These are phyloP conservation scores for Andrena minutula DNA, from an alignment of 2,888 invertebrate species.

Conservation along the genomic window DNA sequence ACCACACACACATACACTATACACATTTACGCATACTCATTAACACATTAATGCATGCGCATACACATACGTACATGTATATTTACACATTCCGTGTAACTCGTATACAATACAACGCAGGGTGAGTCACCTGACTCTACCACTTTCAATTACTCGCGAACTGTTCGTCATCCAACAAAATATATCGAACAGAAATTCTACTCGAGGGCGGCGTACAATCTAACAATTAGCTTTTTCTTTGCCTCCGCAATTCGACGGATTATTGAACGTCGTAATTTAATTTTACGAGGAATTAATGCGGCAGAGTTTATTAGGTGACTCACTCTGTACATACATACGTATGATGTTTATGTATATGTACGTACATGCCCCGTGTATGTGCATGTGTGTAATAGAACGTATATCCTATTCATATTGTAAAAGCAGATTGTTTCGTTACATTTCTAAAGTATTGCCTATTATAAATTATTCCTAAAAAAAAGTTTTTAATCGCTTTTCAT, in stretches of 20 bases:
- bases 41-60: constrained; percentile 41
- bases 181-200: background rate
- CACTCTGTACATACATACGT: constrained; percentile 30
- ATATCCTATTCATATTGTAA: constrained; percentile 47
- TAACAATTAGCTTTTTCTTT: no score
- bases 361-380: constrained; percentile 48
- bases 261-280: no score
- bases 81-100: constrained; percentile 8
- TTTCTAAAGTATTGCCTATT: constrained; percentile 57
- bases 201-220: no score
- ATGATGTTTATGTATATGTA: constrained; percentile 45
- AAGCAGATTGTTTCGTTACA: constrained; percentile 53
- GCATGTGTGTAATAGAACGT: constrained; percentile 44
- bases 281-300: background rate
- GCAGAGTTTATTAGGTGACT: background rate
- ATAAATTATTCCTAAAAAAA: constrained; percentile 55
- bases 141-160: no score
- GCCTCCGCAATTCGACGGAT: no score
- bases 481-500: constrained; percentile 51
- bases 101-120: constrained; percentile 46
- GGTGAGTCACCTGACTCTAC: no score
- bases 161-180: background rate
- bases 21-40: constrained; percentile 26
- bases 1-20: constrained; percentile 23
- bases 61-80: constrained; percentile 38